A percentile compares a stretch with the other conserved stretches of the same genome.
These are phyloP conservation scores for Diadema setosum DNA, from an alignment of 35 echinoderm and acorn worm genomes.

Conservation along the genomic window DNA sequence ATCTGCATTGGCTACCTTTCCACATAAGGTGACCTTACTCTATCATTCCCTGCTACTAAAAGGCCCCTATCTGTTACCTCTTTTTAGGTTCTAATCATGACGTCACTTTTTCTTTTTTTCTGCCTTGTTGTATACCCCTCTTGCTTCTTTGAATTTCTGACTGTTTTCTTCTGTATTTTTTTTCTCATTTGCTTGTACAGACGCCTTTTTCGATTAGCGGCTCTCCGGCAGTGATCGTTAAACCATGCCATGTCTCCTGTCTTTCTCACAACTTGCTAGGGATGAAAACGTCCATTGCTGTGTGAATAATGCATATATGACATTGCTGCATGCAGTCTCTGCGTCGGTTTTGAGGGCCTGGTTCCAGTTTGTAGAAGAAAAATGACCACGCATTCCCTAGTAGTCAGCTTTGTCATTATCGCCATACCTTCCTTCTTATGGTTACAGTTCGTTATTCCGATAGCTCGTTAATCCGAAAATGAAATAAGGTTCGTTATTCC, in stretches of 20 bases:
- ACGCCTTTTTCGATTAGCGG: not conserved
- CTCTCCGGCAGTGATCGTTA: constrained; percentile 42
- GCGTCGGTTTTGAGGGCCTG: not conserved
- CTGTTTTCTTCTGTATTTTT: no score
- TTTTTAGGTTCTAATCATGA: not conserved
- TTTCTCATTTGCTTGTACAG: no score
- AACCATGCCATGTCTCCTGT: constrained; percentile 51
- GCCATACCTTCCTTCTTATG: not conserved
- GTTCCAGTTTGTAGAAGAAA: not conserved
- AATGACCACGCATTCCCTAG: constrained; percentile 15
- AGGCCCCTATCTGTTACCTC: not conserved
- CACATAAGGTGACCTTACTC: not conserved
- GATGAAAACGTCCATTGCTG: constrained; percentile 45
- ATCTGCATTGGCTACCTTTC: not conserved
- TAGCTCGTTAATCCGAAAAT: no score
- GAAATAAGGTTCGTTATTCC: no score
- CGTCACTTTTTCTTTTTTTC: constrained; percentile 23
- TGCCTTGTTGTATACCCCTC: no score
- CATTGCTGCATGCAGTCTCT: not conserved
- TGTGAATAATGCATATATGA: constrained; percentile 37
- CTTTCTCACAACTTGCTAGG: constrained; percentile 23
- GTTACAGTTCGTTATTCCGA: no score
- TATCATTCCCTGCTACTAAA: not conserved
- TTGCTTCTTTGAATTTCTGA: no score
- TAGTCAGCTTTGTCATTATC: constrained; percentile 3